A percentile compares a stretch with the other conserved stretches of the same genome.
Evolutionary conservation across 2,888 invertebrate species (phyloP).

Genomic region (Hemistola chrysoprasaria): DNA sequence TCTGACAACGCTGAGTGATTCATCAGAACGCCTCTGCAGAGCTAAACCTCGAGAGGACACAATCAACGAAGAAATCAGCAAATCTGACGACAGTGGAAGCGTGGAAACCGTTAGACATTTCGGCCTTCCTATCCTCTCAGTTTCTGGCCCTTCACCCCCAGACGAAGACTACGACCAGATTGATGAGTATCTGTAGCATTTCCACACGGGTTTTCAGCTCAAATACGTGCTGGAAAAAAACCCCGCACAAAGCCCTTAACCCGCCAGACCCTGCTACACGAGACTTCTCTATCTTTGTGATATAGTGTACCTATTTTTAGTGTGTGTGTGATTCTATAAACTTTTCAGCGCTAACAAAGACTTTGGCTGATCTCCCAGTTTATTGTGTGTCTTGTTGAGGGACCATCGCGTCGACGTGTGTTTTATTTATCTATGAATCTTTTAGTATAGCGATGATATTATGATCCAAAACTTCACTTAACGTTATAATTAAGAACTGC

Average conservation of each 20-base stretch:
- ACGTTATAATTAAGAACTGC: constrained; percentile 60
- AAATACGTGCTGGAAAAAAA: constrained; percentile 76
- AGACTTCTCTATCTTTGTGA: constrained; percentile 46
- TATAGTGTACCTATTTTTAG: constrained; percentile 45
- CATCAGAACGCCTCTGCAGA: constrained; percentile 76
- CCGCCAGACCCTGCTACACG: constrained; percentile 44
- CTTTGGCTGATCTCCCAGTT: constrained; percentile 44
- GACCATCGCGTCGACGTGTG: constrained; percentile 68
- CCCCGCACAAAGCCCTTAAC: constrained; percentile 66
- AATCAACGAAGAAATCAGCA: constrained; percentile 70
- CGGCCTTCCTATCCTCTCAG: constrained; percentile 88
- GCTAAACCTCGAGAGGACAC: constrained; percentile 69
- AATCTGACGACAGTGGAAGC: constrained; percentile 73
- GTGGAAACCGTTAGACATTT: constrained; percentile 83
- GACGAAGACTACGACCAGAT: constrained; percentile 85
- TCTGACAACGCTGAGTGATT: constrained; percentile 70
- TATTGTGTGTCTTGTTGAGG: constrained; percentile 65
- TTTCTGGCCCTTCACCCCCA: constrained; percentile 90
- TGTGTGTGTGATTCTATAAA: constrained; percentile 31
- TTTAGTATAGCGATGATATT: constrained; percentile 36
- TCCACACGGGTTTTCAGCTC: constrained; percentile 75
- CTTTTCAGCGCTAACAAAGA: constrained; percentile 43
- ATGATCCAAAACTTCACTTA: constrained; percentile 46
- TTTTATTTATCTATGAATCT: constrained; percentile 43
- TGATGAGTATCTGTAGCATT: constrained; percentile 85